Base-by-base conservation (phyloP, 2,888 invertebrate genomes). In the Drosophila ezoana region DNA sequence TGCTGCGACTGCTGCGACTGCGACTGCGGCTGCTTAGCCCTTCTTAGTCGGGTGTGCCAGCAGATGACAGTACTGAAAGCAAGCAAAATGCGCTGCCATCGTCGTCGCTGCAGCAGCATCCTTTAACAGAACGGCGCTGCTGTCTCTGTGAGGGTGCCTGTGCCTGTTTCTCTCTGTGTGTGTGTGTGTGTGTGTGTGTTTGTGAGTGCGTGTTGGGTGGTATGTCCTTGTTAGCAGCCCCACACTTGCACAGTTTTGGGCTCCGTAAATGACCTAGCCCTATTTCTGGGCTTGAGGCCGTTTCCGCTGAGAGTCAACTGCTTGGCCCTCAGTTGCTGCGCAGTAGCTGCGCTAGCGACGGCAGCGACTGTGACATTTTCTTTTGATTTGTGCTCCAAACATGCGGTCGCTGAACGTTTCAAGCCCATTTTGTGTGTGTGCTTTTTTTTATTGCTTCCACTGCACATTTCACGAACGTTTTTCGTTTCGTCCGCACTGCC, bases 251-350 rank as follows among this genome's bases (percentile, higher is more conserved):
- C 52, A 53, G 18, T 61, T 54, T 67, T 47, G 59, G 35, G 18
- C 43, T 51, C 54, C 64, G 62, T 65, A 73, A 82, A 80, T 85
- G 87, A 88, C 87, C 89, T 87, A 87, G 87, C 89, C 87, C 89
- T 88, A 89, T 79, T 89, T 89, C 73, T 73, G 72, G 64, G 38
- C 54, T 53, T 76, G 64, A 58, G 57, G 54, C 76, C 67, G 43
- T 78, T 68, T 59, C 56, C 59, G 43, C 48, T 73, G 54, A 77
- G 64, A 68, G 72, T 66, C 57, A 44, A 56, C 61, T 61, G 59
- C 64, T 72, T 64, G 45, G 40, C 45, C 41, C 60, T 56, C 58
- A 38, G 59, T 45, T 20, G 63, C 64, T 68, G 74, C 64, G 70
- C 67, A 53, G 58, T 23, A 20, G 45, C 71, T 60, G 45, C 54